Evolutionary conservation across 2,113 vertebrate species (phyloP).

Genomic region (Platysteira castanea): DNA sequence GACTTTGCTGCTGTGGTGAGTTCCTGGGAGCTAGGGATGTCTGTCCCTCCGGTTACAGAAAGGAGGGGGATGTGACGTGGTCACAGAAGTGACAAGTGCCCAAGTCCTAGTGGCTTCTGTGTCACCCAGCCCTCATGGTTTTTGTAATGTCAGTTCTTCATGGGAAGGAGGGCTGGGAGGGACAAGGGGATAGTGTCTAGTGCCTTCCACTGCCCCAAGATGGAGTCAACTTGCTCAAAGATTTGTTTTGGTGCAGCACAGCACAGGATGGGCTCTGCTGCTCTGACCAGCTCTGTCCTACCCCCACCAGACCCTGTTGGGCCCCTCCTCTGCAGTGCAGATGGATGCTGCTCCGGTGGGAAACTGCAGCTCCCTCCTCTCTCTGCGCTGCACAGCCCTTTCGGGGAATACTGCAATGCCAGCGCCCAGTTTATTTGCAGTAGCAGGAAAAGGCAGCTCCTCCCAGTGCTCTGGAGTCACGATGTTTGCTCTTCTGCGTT

Average conservation of each 20-base stretch:
- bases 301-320: not conserved
- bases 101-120: not conserved
- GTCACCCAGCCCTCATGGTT: not conserved
- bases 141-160: not conserved
- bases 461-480: not conserved
- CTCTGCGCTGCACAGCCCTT: not conserved
- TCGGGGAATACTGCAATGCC: not conserved
- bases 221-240: not conserved
- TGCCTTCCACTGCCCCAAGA: not conserved
- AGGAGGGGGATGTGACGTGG: not conserved
- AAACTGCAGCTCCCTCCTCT: not conserved
- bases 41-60: not conserved
- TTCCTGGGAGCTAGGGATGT: not conserved
- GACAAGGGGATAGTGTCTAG: not conserved
- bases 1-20: not conserved
- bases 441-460: not conserved
- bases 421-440: not conserved
- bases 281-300: not conserved
- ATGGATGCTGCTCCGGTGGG: not conserved
- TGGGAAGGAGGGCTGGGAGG: not conserved
- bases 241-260: not conserved
- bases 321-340: not conserved
- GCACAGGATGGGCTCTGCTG: not conserved
- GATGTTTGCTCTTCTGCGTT: not conserved
- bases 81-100: not conserved